phyloP scores from a whole-genome alignment of 2,888 invertebrate species.

The Ditula angustiorana region DNA sequence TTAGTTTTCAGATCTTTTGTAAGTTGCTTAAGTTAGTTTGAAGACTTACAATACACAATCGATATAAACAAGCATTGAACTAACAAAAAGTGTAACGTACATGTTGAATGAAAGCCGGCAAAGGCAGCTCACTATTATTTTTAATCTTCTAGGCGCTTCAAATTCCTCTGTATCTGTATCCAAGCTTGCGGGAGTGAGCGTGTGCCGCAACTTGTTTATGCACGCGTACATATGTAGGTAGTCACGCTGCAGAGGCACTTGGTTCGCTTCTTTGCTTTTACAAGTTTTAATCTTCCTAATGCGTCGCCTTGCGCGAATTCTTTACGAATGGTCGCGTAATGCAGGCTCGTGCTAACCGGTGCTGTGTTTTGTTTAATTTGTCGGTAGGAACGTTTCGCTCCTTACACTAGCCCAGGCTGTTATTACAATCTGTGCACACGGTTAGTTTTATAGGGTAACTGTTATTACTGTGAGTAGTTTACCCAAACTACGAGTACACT shows the following conservation, averaged over 20 bases:
- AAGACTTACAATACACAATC: background rate
- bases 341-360: constrained; percentile 57
- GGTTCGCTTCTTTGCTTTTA: constrained; percentile 73
- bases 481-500: constrained; percentile 14
- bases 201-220: constrained; percentile 41
- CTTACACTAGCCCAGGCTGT: constrained; percentile 41
- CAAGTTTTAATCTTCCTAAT: constrained; percentile 83
- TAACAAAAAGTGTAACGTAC: background rate
- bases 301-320: constrained; percentile 69
- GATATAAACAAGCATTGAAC: background rate
- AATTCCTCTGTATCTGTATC: constrained; percentile 36
- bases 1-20: too few relatives aligned
- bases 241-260: constrained; percentile 48
- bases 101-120: constrained; percentile 5
- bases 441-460: constrained; percentile 44
- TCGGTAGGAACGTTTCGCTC: constrained; percentile 45
- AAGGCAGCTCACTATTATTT: constrained; percentile 18
- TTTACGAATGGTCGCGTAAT: constrained; percentile 64
- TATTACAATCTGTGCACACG: constrained; percentile 47
- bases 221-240: constrained; percentile 40
- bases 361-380: constrained; percentile 60
- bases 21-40: too few relatives aligned
- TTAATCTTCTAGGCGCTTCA: constrained; percentile 28
- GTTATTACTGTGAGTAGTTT: constrained; percentile 31
- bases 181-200: constrained; percentile 37